Conservation (phyloP, 2,797 vertebrate genomes). For the Hydrophis major region DNA sequence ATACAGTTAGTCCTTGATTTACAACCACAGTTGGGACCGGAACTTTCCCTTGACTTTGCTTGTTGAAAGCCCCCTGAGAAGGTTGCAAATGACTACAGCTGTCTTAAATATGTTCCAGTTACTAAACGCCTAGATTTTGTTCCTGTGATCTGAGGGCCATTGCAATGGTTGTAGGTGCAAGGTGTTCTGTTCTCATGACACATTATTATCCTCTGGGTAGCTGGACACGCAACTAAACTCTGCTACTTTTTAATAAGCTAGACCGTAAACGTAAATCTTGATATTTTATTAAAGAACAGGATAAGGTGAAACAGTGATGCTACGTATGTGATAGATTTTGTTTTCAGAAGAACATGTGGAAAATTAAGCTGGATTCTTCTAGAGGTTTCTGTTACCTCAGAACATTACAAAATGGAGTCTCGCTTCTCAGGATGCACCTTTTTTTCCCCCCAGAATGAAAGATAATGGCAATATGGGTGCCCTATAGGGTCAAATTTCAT, state of each 20-base stretch:
- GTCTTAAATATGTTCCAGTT: not conserved
- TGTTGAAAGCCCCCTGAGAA: not conserved
- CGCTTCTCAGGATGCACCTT: not conserved
- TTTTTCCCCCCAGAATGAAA: not conserved
- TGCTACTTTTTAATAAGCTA: not conserved
- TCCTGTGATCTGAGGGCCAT: not conserved
- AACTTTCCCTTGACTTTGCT: not conserved
- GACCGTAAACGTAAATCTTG: not conserved
- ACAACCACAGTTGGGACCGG: not conserved
- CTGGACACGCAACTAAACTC: not conserved
- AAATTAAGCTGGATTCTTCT: not conserved
- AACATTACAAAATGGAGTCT: not conserved
- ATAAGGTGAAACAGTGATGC: not conserved
- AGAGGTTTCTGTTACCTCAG: not conserved
- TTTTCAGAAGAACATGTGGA: not conserved
- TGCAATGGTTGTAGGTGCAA: not conserved
- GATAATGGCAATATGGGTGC: not conserved
- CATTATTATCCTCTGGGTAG: not conserved
- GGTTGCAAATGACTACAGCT: not conserved
- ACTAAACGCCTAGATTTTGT: not conserved
- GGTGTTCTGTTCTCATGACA: not conserved
- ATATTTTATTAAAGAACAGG: not conserved
- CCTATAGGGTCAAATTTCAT: not conserved
- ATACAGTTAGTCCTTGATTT: not conserved
- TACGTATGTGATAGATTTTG: not conserved